Base-by-base conservation (phyloP, 2,888 invertebrate genomes). In the Neoaliturus tenellus region DNA sequence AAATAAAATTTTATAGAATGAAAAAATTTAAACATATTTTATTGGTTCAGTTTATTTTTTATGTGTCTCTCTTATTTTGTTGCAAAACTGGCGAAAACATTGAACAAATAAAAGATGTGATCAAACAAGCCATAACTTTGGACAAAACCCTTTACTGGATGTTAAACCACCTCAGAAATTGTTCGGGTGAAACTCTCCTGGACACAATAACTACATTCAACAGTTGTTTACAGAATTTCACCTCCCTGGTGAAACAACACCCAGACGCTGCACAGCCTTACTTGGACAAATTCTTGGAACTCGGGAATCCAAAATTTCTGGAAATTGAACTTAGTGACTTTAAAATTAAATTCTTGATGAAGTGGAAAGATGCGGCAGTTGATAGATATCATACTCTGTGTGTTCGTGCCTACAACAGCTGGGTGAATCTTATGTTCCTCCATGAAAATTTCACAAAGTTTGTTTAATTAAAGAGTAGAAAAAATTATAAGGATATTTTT, bases 381-480 rank as follows among this genome's bases (percentile, higher is more conserved):
- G 75, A 35, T 1, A 75, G 39, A 20, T 75, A 25, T 28, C 75
- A 75, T 28, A 17, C 23, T 28, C 75, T 75, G 25, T 75, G 75
- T 44, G 75, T 75, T 0, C 23, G 75, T 2, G 48, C 75, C 25
- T 75, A 75, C 28, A 75, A 75, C 75, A 12, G 28, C 28, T 75
- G 75, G 75, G 75, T 44, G 10, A 48, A 75, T 48, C 75, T 75
- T 1, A 75, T 75, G 75, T 75, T 75, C n/a, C 48, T 75, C 12
- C 75, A 75, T 48, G 28, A 75, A 10, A 75, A 75, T 28, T 75
- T 75, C 35, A 75, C 75, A 12, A 75, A 41, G 41, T 75, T 75
- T 44, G 39, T 75, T 1, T 28, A 62, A 44, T 44, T 44, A 14
- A 44, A 44, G 39, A 39, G 39, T n/a, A n/a, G n/a, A n/a, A n/a